Conservation (phyloP, 2,113 vertebrate species). For the Uropsilus gracilis region DNA sequence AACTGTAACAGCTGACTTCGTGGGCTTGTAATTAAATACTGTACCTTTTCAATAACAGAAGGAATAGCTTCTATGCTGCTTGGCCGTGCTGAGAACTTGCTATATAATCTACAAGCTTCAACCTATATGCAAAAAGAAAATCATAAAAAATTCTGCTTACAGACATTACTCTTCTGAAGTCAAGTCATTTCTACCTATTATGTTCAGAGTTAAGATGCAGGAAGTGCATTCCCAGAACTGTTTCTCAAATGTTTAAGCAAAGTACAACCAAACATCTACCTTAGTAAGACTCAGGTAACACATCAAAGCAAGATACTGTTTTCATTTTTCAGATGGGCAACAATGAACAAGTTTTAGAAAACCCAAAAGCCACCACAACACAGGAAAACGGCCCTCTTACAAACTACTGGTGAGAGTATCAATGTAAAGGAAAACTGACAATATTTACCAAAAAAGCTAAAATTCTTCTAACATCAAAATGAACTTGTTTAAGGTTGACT, state of each 20-base stretch:
- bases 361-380: not conserved
- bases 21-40: not conserved
- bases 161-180: not conserved
- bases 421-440: not conserved
- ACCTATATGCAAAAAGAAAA: constrained; percentile 86
- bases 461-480: constrained; percentile 44
- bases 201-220: not conserved
- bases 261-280: constrained; percentile 1
- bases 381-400: not conserved
- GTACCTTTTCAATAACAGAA: constrained; percentile 95
- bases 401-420: not conserved
- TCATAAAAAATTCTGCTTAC: constrained; percentile 33
- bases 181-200: not conserved
- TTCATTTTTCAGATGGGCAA: constrained; percentile 27
- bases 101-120: constrained; percentile 96
- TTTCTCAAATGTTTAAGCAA: not conserved
- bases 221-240: not conserved
- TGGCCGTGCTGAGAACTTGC: constrained; percentile 94
- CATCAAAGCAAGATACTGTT: constrained; percentile 9
- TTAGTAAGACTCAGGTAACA: constrained; percentile 23
- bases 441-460: not conserved
- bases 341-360: not conserved
- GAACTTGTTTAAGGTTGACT: not conserved
- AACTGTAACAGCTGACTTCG: not conserved
- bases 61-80: constrained; percentile 93